Base-by-base conservation (phyloP, 2,888 invertebrate genomes). In the Tetropium fuscum region DNA sequence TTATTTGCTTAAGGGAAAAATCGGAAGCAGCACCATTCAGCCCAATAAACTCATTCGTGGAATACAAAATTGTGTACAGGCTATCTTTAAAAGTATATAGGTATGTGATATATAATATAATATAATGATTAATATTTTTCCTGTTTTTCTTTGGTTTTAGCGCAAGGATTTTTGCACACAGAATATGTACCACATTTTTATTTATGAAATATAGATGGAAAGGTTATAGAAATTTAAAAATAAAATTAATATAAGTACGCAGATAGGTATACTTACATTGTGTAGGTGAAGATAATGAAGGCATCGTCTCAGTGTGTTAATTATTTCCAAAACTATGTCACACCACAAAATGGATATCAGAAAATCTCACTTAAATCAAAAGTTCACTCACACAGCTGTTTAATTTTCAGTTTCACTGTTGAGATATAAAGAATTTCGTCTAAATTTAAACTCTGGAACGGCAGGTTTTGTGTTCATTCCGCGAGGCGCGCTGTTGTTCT, bases 371-470 rank as follows among this genome's bases (percentile, higher is more conserved):
- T 19, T 30, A 54, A 55, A 34, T 55, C 44, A 45, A 54, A 54
- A 32, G 47, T 36, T 34, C 36, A 49, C 56, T 53, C 11, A 20
- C 40, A 49, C 67, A 67, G 66, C 63, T 65, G 61, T 63, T 60
- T 38, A 49, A 60, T 63, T 63, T 64, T 67, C 53, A 44, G 60
- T 62, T 63, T 64, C 58, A 34, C 41, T 41, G 49, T 56, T 51
- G 59, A 63, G 66, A 64, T 68, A 59, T 63, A 61, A 68, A 70
- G 69, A 73, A 73, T 70, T 76, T 74, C 67, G 64, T 71, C 79
- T 79, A 79, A 78, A 70, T 78, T 79, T 79, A 78, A 78, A 78
- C 77, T 64, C 67, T 63, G 66, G 63, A 68, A 51, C 64, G 61
- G 45, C 47, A 36, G 48, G 44, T 64, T 64, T 53, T 56, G 44